Base-by-base conservation (phyloP, 1,140 invertebrate genomes). In the Calosoma granatense region DNA sequence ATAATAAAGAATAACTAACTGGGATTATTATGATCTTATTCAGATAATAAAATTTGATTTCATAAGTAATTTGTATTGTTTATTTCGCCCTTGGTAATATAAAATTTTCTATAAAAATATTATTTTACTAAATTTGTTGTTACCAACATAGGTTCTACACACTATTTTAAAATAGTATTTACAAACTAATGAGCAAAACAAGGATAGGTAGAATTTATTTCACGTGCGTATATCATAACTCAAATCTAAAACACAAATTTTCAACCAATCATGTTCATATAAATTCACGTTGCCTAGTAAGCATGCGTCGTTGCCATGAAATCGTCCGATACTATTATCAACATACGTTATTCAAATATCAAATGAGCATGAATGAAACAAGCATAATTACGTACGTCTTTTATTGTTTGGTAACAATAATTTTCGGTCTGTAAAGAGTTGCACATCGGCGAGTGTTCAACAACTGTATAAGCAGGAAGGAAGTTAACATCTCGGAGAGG, bases 401-500 rank as follows among this genome's bases (percentile, higher is more conserved):
- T 14, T 43, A 22, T 61, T 56, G 22, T 0, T 22, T 56, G 56
- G 53, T 17, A 51, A 36, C 15, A 65, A 61, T 59, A 62, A 65
- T 66, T 67, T 66, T 66, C 66, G 60, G 58, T 43, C 14, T 20
- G 59, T 36, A 61, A 63, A 63, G 64, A 64, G 36, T 56, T 59
- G 55, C 56, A 59, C 54, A 56, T 55, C 70, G 61, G 41, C 58
- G 66, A 66, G 64, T 64, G 62, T 65, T 70, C 65, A 79, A 76
- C 73, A 81, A 78, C 79, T 76, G 76, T 76, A 75, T 75, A 73
- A 74, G 62, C 68, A 74, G 75, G 74, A 76, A 74, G 72, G 76
- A 79, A 76, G 73, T 76, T 71, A 81, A 81, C 78, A 81, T 78
- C 79, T 74, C 72, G 77, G 75, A 74, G 74, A 74, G 77, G 76